Conservation (phyloP, 2,113 vertebrate genomes). For the Tursiops truncatus region DNA sequence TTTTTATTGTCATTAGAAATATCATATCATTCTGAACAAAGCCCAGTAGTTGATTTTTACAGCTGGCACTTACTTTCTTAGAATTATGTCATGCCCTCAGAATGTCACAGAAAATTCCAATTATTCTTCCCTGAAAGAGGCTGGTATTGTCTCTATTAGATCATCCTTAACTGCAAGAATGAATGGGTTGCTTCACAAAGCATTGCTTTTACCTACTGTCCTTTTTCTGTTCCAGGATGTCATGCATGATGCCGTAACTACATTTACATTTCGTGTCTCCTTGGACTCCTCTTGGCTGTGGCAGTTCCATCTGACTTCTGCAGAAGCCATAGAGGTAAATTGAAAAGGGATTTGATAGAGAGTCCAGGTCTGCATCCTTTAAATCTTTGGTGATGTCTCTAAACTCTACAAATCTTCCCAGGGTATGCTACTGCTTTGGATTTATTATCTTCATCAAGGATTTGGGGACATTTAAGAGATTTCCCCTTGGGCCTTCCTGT, state of each 20-base stretch:
- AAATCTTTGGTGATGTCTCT: not conserved
- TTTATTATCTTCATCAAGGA: constrained; percentile 5
- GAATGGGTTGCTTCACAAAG: not conserved
- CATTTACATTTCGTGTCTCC: not conserved
- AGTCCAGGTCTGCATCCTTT: not conserved
- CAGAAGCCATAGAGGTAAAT: not conserved
- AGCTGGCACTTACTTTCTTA: not conserved
- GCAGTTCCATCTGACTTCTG: not conserved
- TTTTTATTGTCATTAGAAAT: not conserved
- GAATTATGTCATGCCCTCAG: not conserved
- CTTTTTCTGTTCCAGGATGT: not conserved
- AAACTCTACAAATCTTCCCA: not conserved
- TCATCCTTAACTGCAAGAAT: not conserved
- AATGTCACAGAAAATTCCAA: not conserved
- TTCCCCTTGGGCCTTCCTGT: not conserved
- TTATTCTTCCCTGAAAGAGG: not conserved
- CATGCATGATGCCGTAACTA: not conserved
- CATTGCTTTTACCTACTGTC: not conserved
- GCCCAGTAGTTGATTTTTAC: not conserved
- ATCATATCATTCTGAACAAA: not conserved
- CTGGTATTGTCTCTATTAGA: not conserved
- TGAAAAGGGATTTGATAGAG: not conserved
- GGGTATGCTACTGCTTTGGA: not conserved
- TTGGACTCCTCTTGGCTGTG: not conserved
- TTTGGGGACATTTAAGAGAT: not conserved